These are phyloP conservation scores for Teleopsis dalmanni DNA, from an alignment of 1,140 invertebrate genomes.

Conservation along the genomic window DNA sequence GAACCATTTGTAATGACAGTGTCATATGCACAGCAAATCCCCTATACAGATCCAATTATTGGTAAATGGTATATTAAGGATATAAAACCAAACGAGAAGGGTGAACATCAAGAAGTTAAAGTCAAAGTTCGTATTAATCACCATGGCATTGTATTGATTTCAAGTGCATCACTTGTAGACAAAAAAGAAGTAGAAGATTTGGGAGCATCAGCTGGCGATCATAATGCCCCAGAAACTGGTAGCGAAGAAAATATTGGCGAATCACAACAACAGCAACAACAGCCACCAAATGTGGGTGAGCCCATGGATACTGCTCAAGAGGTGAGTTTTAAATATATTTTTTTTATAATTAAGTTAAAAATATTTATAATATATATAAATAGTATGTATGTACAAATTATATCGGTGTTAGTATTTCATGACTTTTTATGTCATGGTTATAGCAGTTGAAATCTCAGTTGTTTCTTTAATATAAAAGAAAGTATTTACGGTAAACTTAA, in stretches of 20 bases:
- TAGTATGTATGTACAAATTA: no score
- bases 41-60: conserved; percentile 70
- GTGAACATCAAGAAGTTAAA: conserved; percentile 87
- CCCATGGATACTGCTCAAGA: conserved; percentile 46
- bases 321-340: no score
- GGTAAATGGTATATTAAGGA: conserved; percentile 82
- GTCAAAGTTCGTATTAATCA: conserved; percentile 90
- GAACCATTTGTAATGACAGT: conserved; percentile 81
- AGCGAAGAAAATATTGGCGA: conserved; percentile 32
- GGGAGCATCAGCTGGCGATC: conserved; percentile 27
- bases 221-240: conserved; percentile 33
- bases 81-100: conserved; percentile 75
- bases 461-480: no score
- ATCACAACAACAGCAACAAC: conserved; percentile 32
- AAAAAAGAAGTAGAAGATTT: conserved; percentile 60
- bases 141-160: conserved; percentile 84
- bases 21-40: conserved; percentile 64
- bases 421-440: no score
- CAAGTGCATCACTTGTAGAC: conserved; percentile 77
- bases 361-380: no score
- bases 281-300: conserved; percentile 37
- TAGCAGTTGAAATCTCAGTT: no score
- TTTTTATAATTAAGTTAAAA: no score
- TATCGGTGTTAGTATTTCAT: no score
- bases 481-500: no score